These are phyloP conservation scores for Pheosia tremula DNA, from an alignment of 2,888 invertebrate genomes.

Conservation along the genomic window DNA sequence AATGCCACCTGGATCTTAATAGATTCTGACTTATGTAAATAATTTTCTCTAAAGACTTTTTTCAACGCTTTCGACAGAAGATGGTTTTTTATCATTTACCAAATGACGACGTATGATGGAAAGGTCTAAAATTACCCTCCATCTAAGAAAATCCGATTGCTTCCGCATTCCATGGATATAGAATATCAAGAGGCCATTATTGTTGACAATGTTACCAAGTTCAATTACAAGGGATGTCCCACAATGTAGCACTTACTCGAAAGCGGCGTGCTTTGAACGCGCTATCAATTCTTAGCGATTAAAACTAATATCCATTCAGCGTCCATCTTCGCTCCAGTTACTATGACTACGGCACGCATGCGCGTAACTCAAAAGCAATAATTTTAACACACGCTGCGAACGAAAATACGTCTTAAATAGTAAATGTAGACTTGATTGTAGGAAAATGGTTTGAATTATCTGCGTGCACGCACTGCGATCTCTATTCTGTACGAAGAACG, in stretches of 20 bases:
- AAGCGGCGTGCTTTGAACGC: not conserved
- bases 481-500: not conserved
- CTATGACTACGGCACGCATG: not conserved
- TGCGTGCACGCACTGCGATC: constrained; percentile 1
- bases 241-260: not conserved
- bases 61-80: too few species aligned
- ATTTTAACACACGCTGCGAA: not conserved
- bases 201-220: too few species aligned
- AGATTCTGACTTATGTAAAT: too few species aligned
- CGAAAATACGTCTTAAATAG: not conserved
- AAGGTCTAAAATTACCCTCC: too few species aligned
- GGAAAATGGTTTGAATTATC: not conserved
- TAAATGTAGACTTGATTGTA: not conserved
- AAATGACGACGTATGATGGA: too few species aligned
- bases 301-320: not conserved
- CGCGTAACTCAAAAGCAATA: constrained; percentile 1
- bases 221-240: too few species aligned
- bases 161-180: too few species aligned
- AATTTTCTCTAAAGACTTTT: too few species aligned
- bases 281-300: not conserved
- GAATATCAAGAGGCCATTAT: too few species aligned
- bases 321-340: constrained; percentile 1
- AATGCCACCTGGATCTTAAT: too few species aligned
- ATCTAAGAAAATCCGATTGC: too few species aligned
- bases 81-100: too few species aligned